Base-by-base conservation (phyloP, 2,888 invertebrate genomes). In the Melanophora roralis region DNA sequence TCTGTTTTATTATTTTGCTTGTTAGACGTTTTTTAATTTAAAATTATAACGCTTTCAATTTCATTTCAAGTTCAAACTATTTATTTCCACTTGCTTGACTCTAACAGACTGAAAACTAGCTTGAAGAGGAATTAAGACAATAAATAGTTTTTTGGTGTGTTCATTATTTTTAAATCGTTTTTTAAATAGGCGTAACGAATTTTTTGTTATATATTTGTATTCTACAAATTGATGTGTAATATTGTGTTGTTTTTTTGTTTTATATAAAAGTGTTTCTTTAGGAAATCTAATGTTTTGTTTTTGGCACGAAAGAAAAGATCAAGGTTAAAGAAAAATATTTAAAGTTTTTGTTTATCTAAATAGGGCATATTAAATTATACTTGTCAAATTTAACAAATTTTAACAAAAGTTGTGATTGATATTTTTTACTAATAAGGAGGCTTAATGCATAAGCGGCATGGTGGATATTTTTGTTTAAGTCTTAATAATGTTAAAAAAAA, bases 171-270 rank as follows among this genome's bases (percentile, higher is more conserved):
- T 11, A 53, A 72, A 83, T n/a, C 84, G 84, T 86, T 85, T 85
- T 83, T 86, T 83, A 86, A 85, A 86, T 83, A 86, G 84, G 85
- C 86, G 86, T 86, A 87, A 85, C 86, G 43, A 84, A 86, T 84
- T 65, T n/a, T 69, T 69, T 23, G 62, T 73, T 76, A 60, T 60
- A 69, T 49, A 84, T 84, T 21, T 76, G 47, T 36, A 45, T 71
- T 53, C 53, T 36, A 2, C 40, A 60, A 45, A 65, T 55, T 23
- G 12, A 19, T 55, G 45, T 11, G 59, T 78, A 81, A 45, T 19
- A 8, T 43, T 40, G 59, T 72, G 68, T 81, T 67, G 57, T 74
- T 55, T 77, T 45, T 62, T 65, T n/a, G 27, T 40, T 32, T 32
- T 67, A 59, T 49, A 51, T 12, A 75, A 49, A 49, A 64, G 65